phyloP scores from a whole-genome alignment of 2,888 invertebrate species.

The Taenaris catops region DNA sequence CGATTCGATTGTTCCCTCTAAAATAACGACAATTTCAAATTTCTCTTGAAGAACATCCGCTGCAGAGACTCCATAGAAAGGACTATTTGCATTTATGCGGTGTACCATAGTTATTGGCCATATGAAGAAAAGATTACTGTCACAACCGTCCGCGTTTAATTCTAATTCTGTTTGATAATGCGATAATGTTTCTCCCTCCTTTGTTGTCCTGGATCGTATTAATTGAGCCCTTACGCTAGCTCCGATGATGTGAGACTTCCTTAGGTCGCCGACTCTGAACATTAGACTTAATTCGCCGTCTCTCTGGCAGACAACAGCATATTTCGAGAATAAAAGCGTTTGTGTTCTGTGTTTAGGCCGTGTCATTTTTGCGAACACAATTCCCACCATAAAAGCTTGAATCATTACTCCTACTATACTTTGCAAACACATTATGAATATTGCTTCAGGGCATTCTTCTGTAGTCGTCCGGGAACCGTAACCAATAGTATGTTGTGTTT shows the following conservation, averaged over 20 bases:
- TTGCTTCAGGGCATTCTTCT: constrained; percentile 92
- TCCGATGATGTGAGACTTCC: constrained; percentile 94
- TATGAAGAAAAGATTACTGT: constrained; percentile 92
- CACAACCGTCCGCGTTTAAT: constrained; percentile 86
- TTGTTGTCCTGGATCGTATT: constrained; percentile 89
- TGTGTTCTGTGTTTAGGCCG: constrained; percentile 94
- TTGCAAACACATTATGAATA: constrained; percentile 94
- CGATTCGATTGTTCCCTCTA: constrained; percentile 91
- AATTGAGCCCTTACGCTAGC: constrained; percentile 92
- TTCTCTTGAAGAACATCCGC: constrained; percentile 89
- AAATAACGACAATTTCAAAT: constrained; percentile 90
- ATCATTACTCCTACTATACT: constrained; percentile 88
- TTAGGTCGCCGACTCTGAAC: constrained; percentile 94
- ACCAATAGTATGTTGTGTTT: constrained; percentile 97
- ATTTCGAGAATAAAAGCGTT: constrained; percentile 92
- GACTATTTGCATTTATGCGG: constrained; percentile 89
- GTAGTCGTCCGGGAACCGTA: constrained; percentile 88
- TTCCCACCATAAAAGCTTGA: constrained; percentile 90
- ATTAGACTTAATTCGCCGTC: constrained; percentile 91
- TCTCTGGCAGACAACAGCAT: constrained; percentile 90
- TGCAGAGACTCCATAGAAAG: constrained; percentile 91
- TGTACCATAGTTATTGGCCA: constrained; percentile 97
- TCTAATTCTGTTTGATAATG: constrained; percentile 89
- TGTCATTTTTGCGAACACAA: constrained; percentile 95
- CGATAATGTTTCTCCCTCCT: constrained; percentile 91